Evolutionary conservation across 1,140 invertebrate species (phyloP).

Genomic region (Coenobita brevimanus): DNA sequence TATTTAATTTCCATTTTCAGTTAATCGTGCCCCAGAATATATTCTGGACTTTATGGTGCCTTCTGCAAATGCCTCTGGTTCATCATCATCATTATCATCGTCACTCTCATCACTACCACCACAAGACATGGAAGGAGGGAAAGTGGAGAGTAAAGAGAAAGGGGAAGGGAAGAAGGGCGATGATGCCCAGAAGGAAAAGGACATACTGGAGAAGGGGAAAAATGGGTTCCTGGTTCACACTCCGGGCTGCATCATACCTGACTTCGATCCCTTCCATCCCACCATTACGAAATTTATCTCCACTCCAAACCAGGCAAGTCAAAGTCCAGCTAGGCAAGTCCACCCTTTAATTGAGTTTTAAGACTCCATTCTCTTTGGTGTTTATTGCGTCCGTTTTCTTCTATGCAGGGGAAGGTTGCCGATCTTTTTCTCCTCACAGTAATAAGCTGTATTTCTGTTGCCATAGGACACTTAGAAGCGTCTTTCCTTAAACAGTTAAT

Average conservation of each 20-base stretch:
- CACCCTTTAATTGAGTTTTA: not conserved
- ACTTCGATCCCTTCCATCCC: constrained; percentile 82
- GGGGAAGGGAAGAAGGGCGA: not conserved
- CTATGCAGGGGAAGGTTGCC: too few relatives aligned
- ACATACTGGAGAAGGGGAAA: not conserved
- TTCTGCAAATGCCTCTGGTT: constrained; percentile 28
- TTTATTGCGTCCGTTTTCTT: not conserved
- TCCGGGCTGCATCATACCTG: constrained; percentile 85
- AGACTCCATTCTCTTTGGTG: not conserved
- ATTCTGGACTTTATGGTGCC: constrained; percentile 47
- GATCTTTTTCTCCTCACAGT: too few relatives aligned
- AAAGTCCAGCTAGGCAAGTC: constrained; percentile 24
- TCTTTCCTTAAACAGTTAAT: too few relatives aligned
- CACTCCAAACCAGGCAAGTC: constrained; percentile 35
- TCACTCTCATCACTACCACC: not conserved
- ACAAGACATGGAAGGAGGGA: not conserved
- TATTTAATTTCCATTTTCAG: not conserved
- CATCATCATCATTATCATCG: not conserved
- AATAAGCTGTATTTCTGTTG: too few relatives aligned
- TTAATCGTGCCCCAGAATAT: constrained; percentile 37
- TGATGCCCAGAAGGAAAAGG: not conserved
- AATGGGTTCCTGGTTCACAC: constrained; percentile 80
- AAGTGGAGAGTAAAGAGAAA: not conserved
- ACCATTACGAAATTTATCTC: constrained; percentile 78
- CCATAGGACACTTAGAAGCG: too few relatives aligned